Conservation (phyloP, 2,797 vertebrate species). For the Clarias pachynema region DNA sequence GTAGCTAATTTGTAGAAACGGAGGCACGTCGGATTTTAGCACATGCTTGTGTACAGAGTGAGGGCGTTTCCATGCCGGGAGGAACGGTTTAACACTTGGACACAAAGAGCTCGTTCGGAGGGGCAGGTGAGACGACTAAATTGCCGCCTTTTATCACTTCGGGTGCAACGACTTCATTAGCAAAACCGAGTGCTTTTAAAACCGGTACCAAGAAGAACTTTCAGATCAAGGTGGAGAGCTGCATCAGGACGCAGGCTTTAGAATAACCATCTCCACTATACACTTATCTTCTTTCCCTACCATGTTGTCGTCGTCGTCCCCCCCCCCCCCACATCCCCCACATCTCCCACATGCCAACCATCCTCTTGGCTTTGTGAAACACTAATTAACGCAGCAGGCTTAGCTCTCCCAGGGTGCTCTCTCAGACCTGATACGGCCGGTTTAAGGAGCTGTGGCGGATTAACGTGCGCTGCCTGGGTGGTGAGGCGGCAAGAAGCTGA, state of each 20-base stretch:
- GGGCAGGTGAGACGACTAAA: not conserved
- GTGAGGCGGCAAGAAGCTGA: constrained; percentile 50
- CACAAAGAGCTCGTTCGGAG: not conserved
- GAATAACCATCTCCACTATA: not conserved
- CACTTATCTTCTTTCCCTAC: not conserved
- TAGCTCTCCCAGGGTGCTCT: constrained; percentile 43
- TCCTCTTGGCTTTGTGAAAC: constrained; percentile 12
- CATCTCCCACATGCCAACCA: not conserved
- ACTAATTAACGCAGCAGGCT: constrained; percentile 42
- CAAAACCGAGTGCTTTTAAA: not conserved
- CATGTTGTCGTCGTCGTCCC: too few relatives aligned
- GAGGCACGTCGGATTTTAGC: not conserved
- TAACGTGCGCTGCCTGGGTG: constrained; percentile 49
- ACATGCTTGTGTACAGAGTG: not conserved
- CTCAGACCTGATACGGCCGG: constrained; percentile 42
- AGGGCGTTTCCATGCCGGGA: not conserved
- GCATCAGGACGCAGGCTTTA: not conserved
- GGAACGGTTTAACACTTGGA: not conserved
- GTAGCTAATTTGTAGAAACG: not conserved
- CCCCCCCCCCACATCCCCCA: too few relatives aligned
- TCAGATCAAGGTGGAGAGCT: not conserved
- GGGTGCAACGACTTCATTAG: not conserved
- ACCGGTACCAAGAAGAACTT: not conserved
- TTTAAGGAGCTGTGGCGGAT: constrained; percentile 44
- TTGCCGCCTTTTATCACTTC: too few relatives aligned